Conservation (phyloP, 2,888 invertebrate species). For the Mycalesis mineus region DNA sequence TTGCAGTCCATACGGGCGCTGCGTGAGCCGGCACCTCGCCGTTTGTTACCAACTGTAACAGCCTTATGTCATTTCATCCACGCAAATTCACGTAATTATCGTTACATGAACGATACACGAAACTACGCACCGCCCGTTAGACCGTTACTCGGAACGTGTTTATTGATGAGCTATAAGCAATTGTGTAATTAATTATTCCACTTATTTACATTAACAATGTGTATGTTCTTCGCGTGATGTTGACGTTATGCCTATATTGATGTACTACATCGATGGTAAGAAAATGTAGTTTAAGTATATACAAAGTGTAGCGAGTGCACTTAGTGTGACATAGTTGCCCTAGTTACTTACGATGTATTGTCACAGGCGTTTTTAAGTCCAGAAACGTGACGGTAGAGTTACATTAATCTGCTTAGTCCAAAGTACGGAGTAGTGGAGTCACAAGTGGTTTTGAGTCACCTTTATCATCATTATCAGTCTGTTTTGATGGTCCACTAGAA, state of each 20-base stretch:
- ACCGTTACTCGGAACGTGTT: conserved; percentile 45
- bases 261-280: not conserved
- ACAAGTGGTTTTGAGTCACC: too few species aligned
- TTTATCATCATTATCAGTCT: too few species aligned
- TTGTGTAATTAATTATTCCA: conserved; percentile 24
- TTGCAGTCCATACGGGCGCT: conserved; percentile 21
- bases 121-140: conserved; percentile 44
- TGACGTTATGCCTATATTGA: not conserved
- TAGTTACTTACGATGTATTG: too few species aligned
- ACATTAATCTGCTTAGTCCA: too few species aligned
- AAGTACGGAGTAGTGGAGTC: too few species aligned
- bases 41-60: conserved; percentile 57
- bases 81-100: conserved; percentile 71
- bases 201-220: conserved; percentile 13
- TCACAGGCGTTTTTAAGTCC: too few species aligned
- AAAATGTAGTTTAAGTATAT: not conserved
- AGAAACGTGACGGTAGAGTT: too few species aligned
- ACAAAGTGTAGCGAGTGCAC: too few species aligned
- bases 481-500: too few species aligned
- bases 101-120: conserved; percentile 60
- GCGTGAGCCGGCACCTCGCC: conserved; percentile 31
- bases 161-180: conserved; percentile 49
- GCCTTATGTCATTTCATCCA: conserved; percentile 70
- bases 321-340: too few species aligned
- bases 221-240: not conserved